phyloP scores from a whole-genome alignment of 2,888 invertebrate species.

The Linnaemya vulpina region DNA sequence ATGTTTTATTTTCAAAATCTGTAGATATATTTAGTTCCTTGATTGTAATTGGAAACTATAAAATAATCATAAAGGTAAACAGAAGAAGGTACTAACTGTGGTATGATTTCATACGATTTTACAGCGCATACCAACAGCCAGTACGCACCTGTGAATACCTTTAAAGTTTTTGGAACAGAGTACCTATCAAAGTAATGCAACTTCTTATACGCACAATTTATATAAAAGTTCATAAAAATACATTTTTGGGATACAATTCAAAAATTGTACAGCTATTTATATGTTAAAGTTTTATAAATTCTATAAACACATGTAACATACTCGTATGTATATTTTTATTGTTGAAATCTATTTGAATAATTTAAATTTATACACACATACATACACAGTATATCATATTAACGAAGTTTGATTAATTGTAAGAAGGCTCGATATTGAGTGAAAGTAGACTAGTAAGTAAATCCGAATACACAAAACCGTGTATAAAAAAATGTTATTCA shows the following conservation, averaged over 20 bases:
- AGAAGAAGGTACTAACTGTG: background rate
- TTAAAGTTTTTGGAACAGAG: slow-evolving; percentile 58
- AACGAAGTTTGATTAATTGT: background rate
- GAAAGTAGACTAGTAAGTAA: background rate
- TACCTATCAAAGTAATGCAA: slow-evolving; percentile 67
- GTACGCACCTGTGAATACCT: background rate
- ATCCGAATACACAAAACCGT: too few species aligned
- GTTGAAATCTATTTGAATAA: slow-evolving; percentile 28
- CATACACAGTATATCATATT: too few species aligned
- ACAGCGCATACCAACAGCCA: background rate
- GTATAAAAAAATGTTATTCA: too few species aligned
- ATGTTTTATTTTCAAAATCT: background rate
- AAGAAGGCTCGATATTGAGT: background rate
- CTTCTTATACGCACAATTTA: slow-evolving; percentile 72
- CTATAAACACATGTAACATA: background rate
- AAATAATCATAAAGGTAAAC: slow-evolving; percentile 32
- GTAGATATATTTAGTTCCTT: background rate
- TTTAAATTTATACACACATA: background rate
- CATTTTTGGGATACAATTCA: slow-evolving; percentile 27
- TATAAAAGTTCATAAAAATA: slow-evolving; percentile 29
- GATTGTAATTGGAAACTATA: slow-evolving; percentile 36
- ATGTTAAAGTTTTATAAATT: slow-evolving; percentile 28
- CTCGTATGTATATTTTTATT: slow-evolving; percentile 8
- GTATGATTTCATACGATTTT: background rate
- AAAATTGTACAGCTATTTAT: slow-evolving; percentile 12